These are phyloP conservation scores for Melanophora roralis DNA, from an alignment of 2,888 invertebrate species.

Conservation along the genomic window DNA sequence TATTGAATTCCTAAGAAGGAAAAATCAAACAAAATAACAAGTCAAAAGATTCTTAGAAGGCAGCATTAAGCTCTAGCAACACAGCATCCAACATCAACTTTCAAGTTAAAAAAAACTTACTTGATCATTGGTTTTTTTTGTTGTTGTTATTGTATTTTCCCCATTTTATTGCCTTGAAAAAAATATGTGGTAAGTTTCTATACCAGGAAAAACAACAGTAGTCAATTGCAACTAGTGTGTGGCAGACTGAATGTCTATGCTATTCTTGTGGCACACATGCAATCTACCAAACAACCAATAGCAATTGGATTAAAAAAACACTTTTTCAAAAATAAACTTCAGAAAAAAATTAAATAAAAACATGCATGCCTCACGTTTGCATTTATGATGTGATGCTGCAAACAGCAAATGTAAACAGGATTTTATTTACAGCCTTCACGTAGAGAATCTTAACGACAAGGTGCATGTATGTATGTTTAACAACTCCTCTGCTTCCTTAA, in stretches of 20 bases:
- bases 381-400: slow-evolving; percentile 60
- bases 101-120: slow-evolving; percentile 39
- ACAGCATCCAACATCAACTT: slow-evolving; percentile 38
- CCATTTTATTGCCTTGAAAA: slow-evolving; percentile 42
- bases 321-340: background rate
- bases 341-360: slow-evolving; percentile 29
- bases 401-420: slow-evolving; percentile 41
- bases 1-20: slow-evolving; percentile 58
- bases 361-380: slow-evolving; percentile 63
- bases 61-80: background rate
- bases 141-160: slow-evolving; percentile 1
- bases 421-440: slow-evolving; percentile 32
- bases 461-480: background rate
- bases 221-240: slow-evolving; percentile 52
- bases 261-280: slow-evolving; percentile 42
- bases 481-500: background rate
- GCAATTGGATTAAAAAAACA: slow-evolving; percentile 35
- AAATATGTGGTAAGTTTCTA: background rate
- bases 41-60: slow-evolving; percentile 52
- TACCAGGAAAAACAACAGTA: slow-evolving; percentile 49
- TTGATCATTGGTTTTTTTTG: background rate
- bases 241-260: slow-evolving; percentile 66
- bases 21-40: slow-evolving; percentile 28
- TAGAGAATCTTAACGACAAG: background rate
- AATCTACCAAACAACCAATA: slow-evolving; percentile 32